Evolutionary conservation across 1,140 invertebrate species (phyloP).

Genomic region (Paracyclopina nana): DNA sequence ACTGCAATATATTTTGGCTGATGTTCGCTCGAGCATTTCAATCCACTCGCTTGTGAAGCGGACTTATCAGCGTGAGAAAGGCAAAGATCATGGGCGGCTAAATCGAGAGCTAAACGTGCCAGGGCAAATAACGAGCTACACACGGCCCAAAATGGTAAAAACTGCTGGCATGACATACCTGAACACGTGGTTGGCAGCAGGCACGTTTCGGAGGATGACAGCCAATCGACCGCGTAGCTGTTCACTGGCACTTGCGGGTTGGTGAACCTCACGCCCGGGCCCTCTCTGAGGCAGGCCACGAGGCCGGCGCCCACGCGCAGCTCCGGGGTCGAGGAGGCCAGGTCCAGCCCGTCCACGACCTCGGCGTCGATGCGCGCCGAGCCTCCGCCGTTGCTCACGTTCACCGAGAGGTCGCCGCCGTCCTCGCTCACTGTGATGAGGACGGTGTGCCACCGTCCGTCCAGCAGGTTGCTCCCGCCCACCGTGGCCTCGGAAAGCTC

Average conservation of each 20-base stretch:
- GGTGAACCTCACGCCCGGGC: neutral
- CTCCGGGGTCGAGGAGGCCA: neutral
- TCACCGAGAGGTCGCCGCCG: neutral
- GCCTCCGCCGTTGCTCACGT: too few species aligned
- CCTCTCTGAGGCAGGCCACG: neutral
- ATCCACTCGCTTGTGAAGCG: too few species aligned
- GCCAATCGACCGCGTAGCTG: constrained; percentile 1
- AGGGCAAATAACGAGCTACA: too few species aligned
- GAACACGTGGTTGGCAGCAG: neutral
- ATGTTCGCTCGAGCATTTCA: too few species aligned
- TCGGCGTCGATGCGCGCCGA: neutral
- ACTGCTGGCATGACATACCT: too few species aligned
- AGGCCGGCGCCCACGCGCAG: neutral
- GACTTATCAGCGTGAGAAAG: too few species aligned
- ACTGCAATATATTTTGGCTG: too few species aligned
- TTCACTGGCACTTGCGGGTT: neutral
- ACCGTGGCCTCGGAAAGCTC: too few species aligned
- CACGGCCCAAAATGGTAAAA: too few species aligned
- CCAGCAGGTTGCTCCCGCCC: neutral
- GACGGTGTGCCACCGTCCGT: neutral
- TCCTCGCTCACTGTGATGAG: neutral
- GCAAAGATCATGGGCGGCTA: too few species aligned
- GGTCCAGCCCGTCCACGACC: neutral
- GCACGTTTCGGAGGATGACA: too few species aligned
- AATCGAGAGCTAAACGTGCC: too few species aligned